These are phyloP conservation scores for Scolanthus callimorphus DNA, from an alignment of 92 coral and sea anemone species.

Conservation along the genomic window DNA sequence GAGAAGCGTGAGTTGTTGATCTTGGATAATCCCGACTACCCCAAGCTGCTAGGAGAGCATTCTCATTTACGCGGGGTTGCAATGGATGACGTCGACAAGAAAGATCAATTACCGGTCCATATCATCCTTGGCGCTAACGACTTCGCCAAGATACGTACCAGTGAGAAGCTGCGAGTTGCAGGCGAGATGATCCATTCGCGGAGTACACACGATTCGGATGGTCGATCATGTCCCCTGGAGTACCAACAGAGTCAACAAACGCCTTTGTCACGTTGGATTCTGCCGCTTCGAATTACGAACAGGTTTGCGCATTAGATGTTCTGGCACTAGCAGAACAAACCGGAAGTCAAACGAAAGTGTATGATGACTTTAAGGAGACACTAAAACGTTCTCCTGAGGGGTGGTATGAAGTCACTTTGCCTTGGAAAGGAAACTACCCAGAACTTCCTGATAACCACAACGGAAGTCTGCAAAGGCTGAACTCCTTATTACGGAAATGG, in stretches of 20 bases:
- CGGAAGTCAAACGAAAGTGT: slow-evolving; percentile 21
- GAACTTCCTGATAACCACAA: slow-evolving; percentile 11
- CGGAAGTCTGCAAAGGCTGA: slow-evolving; percentile 35
- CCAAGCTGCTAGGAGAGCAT: slow-evolving; percentile 6
- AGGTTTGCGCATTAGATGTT: slow-evolving; percentile 38
- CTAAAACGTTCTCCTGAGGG: slow-evolving; percentile 42
- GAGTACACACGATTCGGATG: slow-evolving; percentile 45
- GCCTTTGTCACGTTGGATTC: slow-evolving; percentile 31
- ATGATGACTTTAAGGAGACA: slow-evolving; percentile 36
- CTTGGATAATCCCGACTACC: slow-evolving; percentile 41
- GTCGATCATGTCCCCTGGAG: slow-evolving; percentile 59
- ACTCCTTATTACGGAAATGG: slow-evolving; percentile 14
- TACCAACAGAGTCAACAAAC: slow-evolving; percentile 16
- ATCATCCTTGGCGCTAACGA: slow-evolving; percentile 54
- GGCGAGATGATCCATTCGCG: slow-evolving; percentile 51
- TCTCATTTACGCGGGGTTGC: slow-evolving; percentile 28
- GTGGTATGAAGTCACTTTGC: slow-evolving; percentile 46
- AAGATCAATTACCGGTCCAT: slow-evolving; percentile 43
- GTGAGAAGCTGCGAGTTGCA: slow-evolving; percentile 40
- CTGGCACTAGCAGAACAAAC: slow-evolving; percentile 33
- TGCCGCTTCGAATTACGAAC: slow-evolving; percentile 25
- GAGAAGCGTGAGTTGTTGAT: slow-evolving; percentile 30
- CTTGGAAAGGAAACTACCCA: slow-evolving; percentile 39
- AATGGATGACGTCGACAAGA: slow-evolving; percentile 43
- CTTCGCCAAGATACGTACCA: slow-evolving; percentile 47